Conservation (phyloP, 2,888 invertebrate species). For the Drosophila greeni region DNA sequence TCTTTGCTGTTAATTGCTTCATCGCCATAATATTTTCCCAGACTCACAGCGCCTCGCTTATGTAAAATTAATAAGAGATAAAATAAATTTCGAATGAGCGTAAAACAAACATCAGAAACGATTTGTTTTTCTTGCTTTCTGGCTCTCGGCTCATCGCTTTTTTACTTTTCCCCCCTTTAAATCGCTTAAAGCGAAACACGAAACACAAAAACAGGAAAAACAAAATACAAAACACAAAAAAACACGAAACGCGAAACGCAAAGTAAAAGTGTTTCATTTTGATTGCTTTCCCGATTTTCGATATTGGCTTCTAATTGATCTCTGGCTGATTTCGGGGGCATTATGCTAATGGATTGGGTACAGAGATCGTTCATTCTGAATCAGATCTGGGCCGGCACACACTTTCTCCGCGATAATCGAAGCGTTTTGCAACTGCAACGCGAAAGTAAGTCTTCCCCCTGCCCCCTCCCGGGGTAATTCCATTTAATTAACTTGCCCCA, state of each 20-base stretch:
- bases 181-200: slow-evolving; percentile 54
- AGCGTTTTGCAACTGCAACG: slow-evolving; percentile 10
- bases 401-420: slow-evolving; percentile 17
- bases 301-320: slow-evolving; percentile 37
- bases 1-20: slow-evolving; percentile 39
- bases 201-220: slow-evolving; percentile 48
- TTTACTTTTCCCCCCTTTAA: slow-evolving; percentile 18
- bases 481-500: slow-evolving; percentile 45
- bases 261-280: slow-evolving; percentile 56
- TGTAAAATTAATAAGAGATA: slow-evolving; percentile 61
- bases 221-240: slow-evolving; percentile 51
- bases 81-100: slow-evolving; percentile 53
- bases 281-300: slow-evolving; percentile 26
- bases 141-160: slow-evolving; percentile 7
- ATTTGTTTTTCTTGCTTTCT: slow-evolving; percentile 23
- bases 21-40: slow-evolving; percentile 43
- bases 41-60: slow-evolving; percentile 44
- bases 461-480: slow-evolving; percentile 34
- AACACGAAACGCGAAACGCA: no score
- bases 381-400: slow-evolving; percentile 1
- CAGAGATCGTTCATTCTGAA: slow-evolving; percentile 24
- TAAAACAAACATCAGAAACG: slow-evolving; percentile 51
- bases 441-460: slow-evolving; percentile 11
- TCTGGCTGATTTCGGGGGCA: slow-evolving; percentile 9
- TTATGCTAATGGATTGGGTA: slow-evolving; percentile 33